Evolutionary conservation across 2,113 vertebrate species (phyloP).

Genomic region (Vireo altiloquus): DNA sequence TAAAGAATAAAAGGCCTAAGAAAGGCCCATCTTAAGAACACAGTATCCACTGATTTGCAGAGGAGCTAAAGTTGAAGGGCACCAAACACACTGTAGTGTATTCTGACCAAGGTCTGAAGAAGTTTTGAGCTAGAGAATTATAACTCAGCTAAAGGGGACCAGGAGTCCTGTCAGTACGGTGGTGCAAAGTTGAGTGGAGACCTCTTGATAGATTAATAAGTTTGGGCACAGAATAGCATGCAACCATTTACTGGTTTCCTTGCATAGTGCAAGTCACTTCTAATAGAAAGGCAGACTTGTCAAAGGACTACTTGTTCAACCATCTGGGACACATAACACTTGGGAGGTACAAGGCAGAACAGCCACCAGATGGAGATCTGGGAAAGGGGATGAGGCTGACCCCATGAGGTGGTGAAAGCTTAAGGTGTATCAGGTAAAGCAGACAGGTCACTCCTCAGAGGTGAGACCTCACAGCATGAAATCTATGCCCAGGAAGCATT

Average conservation of each 20-base stretch:
- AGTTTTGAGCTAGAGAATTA: background rate
- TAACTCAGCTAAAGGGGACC: background rate
- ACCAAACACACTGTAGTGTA: background rate
- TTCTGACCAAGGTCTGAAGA: background rate
- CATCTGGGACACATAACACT: rapidly evolving
- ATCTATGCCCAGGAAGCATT: background rate
- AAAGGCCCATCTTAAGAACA: background rate
- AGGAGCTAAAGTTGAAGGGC: background rate
- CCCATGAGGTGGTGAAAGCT: rapidly evolving
- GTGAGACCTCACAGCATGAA: rapidly evolving
- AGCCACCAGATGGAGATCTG: conserved; percentile 60
- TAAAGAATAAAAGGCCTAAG: background rate
- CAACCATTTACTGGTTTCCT: background rate
- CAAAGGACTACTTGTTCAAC: background rate
- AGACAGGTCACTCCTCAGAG: background rate
- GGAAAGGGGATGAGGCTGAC: conserved; percentile 3
- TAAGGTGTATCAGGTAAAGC: background rate
- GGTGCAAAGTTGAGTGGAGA: background rate
- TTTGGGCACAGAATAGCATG: background rate
- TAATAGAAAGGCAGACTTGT: background rate
- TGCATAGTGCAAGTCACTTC: background rate
- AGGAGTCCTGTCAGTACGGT: background rate
- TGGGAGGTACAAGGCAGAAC: background rate
- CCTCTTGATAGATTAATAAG: background rate
- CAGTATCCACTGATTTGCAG: background rate